phyloP scores from a whole-genome alignment of 2,797 vertebrate species.

The Menidia menidia region DNA sequence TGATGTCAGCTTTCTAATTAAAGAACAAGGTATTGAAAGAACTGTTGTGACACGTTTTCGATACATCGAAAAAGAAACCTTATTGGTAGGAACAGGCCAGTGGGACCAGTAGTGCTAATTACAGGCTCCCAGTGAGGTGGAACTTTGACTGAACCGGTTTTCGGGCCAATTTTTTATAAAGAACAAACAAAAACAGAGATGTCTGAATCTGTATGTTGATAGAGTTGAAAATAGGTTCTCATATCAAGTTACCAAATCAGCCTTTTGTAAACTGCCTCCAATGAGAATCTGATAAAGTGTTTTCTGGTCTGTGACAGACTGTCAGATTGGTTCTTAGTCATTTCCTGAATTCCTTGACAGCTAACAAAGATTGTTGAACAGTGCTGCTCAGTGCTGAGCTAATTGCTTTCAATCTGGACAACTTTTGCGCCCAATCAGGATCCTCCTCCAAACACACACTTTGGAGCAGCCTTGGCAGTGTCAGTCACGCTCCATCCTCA shows the following conservation, averaged over 20 bases:
- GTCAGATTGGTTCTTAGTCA: conserved; percentile 15
- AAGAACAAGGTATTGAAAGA: background rate
- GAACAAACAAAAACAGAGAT: background rate
- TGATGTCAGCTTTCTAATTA: background rate
- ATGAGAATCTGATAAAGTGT: conserved; percentile 11
- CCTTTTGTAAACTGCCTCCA: conserved; percentile 3
- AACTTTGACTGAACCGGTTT: background rate
- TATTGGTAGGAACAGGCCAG: background rate
- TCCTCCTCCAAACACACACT: conserved; percentile 17
- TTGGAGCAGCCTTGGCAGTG: conserved; percentile 12
- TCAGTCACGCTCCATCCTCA: conserved; percentile 38
- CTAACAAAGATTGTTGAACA: conserved; percentile 54
- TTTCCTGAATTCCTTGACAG: conserved; percentile 36
- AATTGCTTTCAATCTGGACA: conserved; percentile 60
- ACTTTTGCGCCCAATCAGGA: conserved; percentile 41
- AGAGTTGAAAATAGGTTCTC: conserved; percentile 1
- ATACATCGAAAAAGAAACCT: background rate
- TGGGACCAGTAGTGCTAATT: background rate
- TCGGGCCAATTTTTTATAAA: background rate
- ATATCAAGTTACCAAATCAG: conserved; percentile 1
- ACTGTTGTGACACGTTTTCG: background rate
- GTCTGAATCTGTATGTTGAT: background rate
- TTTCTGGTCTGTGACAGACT: conserved; percentile 17
- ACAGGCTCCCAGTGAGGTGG: background rate
- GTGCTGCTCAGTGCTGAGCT: conserved; percentile 40